Base-by-base conservation (phyloP, 2,113 vertebrate genomes). In the Pteruthius melanotis region DNA sequence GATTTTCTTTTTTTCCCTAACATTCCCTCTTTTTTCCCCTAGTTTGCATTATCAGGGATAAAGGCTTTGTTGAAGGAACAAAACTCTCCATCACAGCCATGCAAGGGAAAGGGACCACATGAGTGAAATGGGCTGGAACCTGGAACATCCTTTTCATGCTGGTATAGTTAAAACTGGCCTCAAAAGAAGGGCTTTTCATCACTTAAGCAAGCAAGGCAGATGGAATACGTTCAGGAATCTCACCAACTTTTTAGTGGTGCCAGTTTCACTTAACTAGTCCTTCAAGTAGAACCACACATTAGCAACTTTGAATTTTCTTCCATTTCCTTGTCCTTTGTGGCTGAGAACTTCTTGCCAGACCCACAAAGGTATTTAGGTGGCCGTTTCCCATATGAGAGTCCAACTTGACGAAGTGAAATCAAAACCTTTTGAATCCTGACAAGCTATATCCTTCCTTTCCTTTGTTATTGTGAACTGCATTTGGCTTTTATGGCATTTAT, bases 401-500 rank as follows among this genome's bases (percentile, higher is more conserved):
- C 68, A 86, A 33, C 60, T 49, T 86, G 69, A 88, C 80, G 89
- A 83, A 54, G 47, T 77, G 65, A 94, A 96, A 95, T 87, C 76
- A 83, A 96, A 96, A 86, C 68, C 85, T 87, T 88, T 86, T 8
- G 2, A 86, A 86, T 86, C 37, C 56, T 13, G 15, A 82, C 8
- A 15, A 90, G 83, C 37, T 86, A 56, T 86, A 93, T 68, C 83
- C 64, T 93, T 90, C 75, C 44, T 96, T 91, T 81, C 64, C 83
- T 91, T 89, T 94, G 60, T 83, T 93, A 92, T 53, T 92, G 37
- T 60, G 83, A 83, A 75, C 47, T 78, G 77, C 72, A 68, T 93
- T 95, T 95, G 72, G 86, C 61, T 92, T 94, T 92, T 75, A 92
- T 71, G 52, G 40, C 90, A 83, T 95, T 92, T 96, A 93, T 94